Evolutionary conservation across 2,113 vertebrate species (phyloP), one percentile per base, ranked within the genome.

Genomic region (Elgaria multicarinata): DNA sequence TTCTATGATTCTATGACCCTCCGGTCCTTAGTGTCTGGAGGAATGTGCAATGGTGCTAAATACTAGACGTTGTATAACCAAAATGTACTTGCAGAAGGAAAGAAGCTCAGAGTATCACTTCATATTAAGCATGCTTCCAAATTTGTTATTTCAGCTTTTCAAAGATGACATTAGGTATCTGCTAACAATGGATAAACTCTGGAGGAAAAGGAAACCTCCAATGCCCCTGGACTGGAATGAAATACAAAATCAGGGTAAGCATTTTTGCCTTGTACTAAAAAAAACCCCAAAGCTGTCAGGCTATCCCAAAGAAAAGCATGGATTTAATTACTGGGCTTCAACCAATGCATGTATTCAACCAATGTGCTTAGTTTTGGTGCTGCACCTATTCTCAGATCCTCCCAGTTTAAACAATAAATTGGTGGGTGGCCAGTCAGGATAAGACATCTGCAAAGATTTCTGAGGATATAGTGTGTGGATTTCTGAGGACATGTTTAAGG

Each of bases 151-250:
- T 6, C 86, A 99, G 99, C 98, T 99, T 93, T 99, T 99, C 95
- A 99, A 99, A 97, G 99, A 99, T 94, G 99, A 99, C 94, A 98
- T 99, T 94, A 97, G 98, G 93, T 99, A 99, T 81, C 95, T 99
- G 75, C 96, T 99, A 94, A 99, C 98, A 7, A 99, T 99, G 99
- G 99, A 99, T 96, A 99, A 99, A 93, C 97, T 99, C 36, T 99
- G 99, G 99, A 98, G 98, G 94, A 99, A 99, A 96, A 98, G 99
- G 95, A 99, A 99, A 97, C 98, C 99, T 62, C 99, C 99, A 0
- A 96, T 97, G 78, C 99, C 99, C 0, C 95, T 99, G 91, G 98
- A 99, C 95, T 99, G 99, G 99, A 93, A 97, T 5, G 97, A 98
- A 93, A 96, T 99, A 53, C 97, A 99, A 88, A 97, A 96, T 85